Evolutionary conservation across 2,113 vertebrate species (phyloP).

Genomic region (Semicossyphus pulcher): DNA sequence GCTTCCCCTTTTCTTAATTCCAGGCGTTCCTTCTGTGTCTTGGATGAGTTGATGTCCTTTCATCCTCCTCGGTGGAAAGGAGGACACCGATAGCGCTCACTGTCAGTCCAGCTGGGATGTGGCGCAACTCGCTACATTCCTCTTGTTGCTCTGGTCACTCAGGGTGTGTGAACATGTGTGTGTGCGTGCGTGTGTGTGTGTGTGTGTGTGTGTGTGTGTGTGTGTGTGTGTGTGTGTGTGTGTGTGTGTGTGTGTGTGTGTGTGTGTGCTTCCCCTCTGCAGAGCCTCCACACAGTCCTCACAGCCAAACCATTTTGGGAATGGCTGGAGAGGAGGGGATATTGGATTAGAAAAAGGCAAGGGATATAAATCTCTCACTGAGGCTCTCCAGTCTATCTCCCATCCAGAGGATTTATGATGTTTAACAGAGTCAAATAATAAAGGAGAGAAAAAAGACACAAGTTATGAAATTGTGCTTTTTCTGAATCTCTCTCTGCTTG

Average conservation of each 20-base stretch:
- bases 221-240: constrained; percentile 29
- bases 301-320: constrained; percentile 78
- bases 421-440: constrained; percentile 79
- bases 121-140: constrained; percentile 80
- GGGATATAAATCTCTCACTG: constrained; percentile 78
- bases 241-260: constrained; percentile 33
- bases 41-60: constrained; percentile 76
- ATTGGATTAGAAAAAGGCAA: constrained; percentile 81
- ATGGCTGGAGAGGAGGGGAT: constrained; percentile 73
- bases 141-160: constrained; percentile 81
- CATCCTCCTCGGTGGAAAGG: constrained; percentile 78
- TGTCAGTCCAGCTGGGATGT: constrained; percentile 82
- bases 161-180: constrained; percentile 68
- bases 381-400: constrained; percentile 75
- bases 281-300: constrained; percentile 74
- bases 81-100: constrained; percentile 76
- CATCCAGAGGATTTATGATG: constrained; percentile 78
- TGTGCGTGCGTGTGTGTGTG: constrained; percentile 31
- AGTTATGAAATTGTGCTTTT: constrained; percentile 65
- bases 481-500: constrained; percentile 57
- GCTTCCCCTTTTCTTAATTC: constrained; percentile 79
- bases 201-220: constrained; percentile 40
- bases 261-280: constrained; percentile 61
- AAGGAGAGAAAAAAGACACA: constrained; percentile 51
- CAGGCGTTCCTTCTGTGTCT: constrained; percentile 75